Percentiles rank a stretch among this genome's conserved stretches.
Evolutionary conservation across 1,140 invertebrate species (phyloP).

Genomic region (Aphaenogaster rudis): DNA sequence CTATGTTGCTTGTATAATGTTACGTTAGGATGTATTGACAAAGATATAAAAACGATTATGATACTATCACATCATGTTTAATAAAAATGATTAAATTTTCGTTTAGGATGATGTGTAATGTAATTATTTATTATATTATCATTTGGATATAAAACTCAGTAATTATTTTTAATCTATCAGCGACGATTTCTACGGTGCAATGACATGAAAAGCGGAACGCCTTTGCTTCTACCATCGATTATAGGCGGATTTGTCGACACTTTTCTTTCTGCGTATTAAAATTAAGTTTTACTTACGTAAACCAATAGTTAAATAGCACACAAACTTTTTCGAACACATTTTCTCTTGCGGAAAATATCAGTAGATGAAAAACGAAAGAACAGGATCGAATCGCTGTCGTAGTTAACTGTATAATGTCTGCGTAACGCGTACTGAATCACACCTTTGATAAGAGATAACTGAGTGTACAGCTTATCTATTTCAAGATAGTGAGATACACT

Average conservation of each 20-base stretch:
- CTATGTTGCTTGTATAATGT: not conserved
- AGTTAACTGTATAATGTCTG: conserved; percentile 21
- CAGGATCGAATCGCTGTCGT: not conserved
- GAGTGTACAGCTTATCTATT: conserved; percentile 47
- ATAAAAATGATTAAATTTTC: conserved; percentile 22
- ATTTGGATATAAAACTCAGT: not conserved
- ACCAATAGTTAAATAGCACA: conserved; percentile 81
- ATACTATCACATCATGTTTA: not conserved
- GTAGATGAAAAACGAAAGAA: not conserved
- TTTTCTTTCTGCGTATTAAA: not conserved
- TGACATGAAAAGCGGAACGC: not conserved
- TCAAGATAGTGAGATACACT: conserved; percentile 34
- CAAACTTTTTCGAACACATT: conserved; percentile 77
- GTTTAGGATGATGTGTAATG: not conserved
- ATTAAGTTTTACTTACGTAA: conserved; percentile 80
- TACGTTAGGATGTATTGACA: not conserved
- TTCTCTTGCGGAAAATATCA: conserved; percentile 41
- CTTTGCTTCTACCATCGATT: not conserved
- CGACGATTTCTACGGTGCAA: not conserved
- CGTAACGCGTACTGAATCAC: conserved; percentile 41
- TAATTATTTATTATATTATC: no score
- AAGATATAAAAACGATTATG: not conserved
- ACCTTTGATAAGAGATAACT: conserved; percentile 56
- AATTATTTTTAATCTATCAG: conserved; percentile 18
- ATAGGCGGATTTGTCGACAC: not conserved